Evolutionary conservation across 2,113 vertebrate genomes (phyloP).

Genomic region (Phaethon lepturus): DNA sequence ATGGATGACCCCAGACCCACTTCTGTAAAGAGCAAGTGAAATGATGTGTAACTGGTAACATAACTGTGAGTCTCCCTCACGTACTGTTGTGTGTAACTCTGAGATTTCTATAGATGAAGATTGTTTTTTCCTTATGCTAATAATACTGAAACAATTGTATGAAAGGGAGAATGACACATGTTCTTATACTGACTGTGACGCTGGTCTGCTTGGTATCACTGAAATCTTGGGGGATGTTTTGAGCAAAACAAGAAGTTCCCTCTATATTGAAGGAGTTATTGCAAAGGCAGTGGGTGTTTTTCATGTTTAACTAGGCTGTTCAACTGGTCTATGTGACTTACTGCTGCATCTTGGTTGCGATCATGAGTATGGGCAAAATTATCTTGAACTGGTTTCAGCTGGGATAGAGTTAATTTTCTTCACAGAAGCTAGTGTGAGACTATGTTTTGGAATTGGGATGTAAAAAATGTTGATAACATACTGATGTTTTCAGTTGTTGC

Average conservation of each 20-base stretch:
- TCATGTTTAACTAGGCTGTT: background rate
- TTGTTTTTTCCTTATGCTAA: background rate
- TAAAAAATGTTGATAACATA: no score
- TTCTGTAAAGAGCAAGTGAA: background rate
- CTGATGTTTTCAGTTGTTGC: no score
- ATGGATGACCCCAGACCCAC: background rate
- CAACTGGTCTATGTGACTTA: background rate
- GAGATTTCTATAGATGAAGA: background rate
- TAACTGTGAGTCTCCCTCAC: background rate
- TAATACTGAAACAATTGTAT: background rate
- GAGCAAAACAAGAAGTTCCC: background rate
- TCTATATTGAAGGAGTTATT: background rate
- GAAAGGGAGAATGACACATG: background rate
- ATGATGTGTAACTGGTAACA: background rate
- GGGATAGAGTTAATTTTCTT: no score
- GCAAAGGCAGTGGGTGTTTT: background rate
- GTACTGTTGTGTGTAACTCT: background rate
- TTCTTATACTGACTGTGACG: background rate
- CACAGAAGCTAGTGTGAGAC: no score
- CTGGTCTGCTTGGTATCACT: background rate
- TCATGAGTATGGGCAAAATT: background rate
- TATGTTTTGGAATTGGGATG: no score
- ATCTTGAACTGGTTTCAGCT: background rate
- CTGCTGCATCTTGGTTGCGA: background rate
- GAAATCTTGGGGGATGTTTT: background rate